phyloP scores from a whole-genome alignment of 2,888 invertebrate species.

The Drosophila longiperda region DNA sequence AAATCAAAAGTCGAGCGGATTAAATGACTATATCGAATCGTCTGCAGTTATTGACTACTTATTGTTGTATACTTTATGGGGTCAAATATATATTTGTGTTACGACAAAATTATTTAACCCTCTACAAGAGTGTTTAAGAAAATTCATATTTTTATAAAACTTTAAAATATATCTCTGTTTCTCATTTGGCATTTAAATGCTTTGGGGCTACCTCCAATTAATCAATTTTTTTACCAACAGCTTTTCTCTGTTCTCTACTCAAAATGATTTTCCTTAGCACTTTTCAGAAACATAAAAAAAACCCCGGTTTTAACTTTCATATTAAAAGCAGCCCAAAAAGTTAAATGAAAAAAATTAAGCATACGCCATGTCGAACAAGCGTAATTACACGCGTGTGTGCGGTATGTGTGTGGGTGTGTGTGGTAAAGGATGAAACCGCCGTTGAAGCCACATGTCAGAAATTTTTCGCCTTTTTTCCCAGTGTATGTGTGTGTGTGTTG shows the following conservation, averaged over 20 bases:
- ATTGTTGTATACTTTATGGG: no score
- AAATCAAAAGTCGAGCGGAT: background rate
- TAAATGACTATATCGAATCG: background rate
- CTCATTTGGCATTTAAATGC: background rate
- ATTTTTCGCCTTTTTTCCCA: slow-evolving; percentile 26
- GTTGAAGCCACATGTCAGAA: slow-evolving; percentile 59
- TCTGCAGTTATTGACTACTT: background rate
- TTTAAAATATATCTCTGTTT: background rate
- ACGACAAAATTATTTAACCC: no score
- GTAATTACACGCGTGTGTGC: slow-evolving; percentile 65
- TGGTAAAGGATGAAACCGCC: slow-evolving; percentile 16
- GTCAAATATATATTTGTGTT: no score
- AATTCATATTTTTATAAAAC: background rate
- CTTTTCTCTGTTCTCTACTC: background rate
- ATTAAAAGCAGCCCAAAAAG: slow-evolving; percentile 23
- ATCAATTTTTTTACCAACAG: background rate
- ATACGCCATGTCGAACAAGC: slow-evolving; percentile 72
- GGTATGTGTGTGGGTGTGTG: background rate
- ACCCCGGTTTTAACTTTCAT: background rate
- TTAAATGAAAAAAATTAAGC: slow-evolving; percentile 52
- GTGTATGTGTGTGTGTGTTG: slow-evolving; percentile 5
- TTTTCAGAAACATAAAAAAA: slow-evolving; percentile 1
- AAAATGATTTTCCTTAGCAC: slow-evolving; percentile 23
- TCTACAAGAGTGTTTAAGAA: background rate
- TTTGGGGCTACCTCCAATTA: no score